Percentiles rank a stretch among this genome's conserved stretches.
phyloP scores from a whole-genome alignment of 2,797 vertebrate genomes.

The Cephalopachus bancanus region DNA sequence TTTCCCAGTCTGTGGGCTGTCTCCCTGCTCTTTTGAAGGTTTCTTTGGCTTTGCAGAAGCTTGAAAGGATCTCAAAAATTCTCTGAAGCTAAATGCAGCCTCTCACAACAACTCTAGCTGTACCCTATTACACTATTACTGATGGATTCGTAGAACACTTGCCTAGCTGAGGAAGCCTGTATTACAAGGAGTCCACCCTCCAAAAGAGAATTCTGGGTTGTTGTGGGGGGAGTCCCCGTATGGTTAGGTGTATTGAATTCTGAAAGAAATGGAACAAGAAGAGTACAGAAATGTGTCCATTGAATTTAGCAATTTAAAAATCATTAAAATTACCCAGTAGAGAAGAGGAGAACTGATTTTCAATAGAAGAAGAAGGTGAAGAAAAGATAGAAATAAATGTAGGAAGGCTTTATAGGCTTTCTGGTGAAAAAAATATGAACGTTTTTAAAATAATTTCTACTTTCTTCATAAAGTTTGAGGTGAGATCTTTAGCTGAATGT shows the following conservation, averaged over 20 bases:
- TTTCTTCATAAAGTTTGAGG: constrained; percentile 1
- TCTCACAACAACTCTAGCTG: too few species aligned
- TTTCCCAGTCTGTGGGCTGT: too few species aligned
- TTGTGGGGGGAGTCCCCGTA: too few species aligned
- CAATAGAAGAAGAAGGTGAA: neutral
- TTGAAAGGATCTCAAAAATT: too few species aligned
- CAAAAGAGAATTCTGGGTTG: too few species aligned
- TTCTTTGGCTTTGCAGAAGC: too few species aligned
- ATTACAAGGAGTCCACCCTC: too few species aligned
- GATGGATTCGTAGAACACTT: too few species aligned
- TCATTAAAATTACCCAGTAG: neutral
- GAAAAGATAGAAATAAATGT: neutral
- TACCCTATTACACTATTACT: too few species aligned
- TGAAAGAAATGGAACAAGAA: neutral
- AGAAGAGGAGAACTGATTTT: neutral
- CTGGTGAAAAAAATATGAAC: neutral
- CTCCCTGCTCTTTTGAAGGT: too few species aligned
- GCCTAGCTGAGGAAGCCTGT: too few species aligned
- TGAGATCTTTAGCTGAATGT: neutral
- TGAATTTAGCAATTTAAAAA: neutral
- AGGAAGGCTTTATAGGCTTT: neutral
- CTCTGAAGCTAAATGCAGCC: too few species aligned
- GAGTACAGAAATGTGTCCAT: neutral
- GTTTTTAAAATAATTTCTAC: constrained; percentile 10
- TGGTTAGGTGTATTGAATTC: neutral